Base-by-base conservation (phyloP, 1,140 invertebrate species). In the Drosophila tsacasi region DNA sequence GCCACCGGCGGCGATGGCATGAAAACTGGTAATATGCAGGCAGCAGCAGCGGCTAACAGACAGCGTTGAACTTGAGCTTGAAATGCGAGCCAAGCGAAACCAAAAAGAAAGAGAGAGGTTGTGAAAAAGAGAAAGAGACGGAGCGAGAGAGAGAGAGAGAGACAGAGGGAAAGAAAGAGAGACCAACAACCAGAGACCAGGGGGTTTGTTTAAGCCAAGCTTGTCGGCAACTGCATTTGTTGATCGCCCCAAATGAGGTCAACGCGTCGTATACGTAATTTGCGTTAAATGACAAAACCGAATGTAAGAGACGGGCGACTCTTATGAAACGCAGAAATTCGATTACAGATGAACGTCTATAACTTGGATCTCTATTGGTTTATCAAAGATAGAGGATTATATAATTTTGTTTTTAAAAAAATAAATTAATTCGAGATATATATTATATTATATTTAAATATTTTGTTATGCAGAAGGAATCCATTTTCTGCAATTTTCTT, bases 1-100 rank as follows among this genome's bases (percentile, higher is more conserved):
- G 57, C 64, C 42, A 68, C 46, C 61, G 23, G 9, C 61, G 23
- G 9, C 66, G 32, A 21, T 47, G 46, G 46, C 82, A 68, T 71
- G 50, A 79, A 83, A 85, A 81, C 82, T 85, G 83, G 83, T 71
- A 85, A 71, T 86, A 81, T 86, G 83, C 79, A 86, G 54, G 40
- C 79, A 86, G 52, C 30, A 12, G 40, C 68, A 79, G 50, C 44
- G 39, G 47, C 62, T 19, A 50, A 52, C 57, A 60, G 58, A 46
- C 79, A 87, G 37, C 69, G 81, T 89, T 89, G 85, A 89, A 89
- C 85, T 89, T 89, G 85, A 89, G 85, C 85, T 89, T 89, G 85
- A 89, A 89, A 90, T 75, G 78, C 64, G 78, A 83, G 73, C 65
- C 68, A 37, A 67, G 76, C 60, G 42, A 49, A 76, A 50, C 71